Conservation (phyloP, 2,888 invertebrate genomes). For the Patella ulyssiponensis region DNA sequence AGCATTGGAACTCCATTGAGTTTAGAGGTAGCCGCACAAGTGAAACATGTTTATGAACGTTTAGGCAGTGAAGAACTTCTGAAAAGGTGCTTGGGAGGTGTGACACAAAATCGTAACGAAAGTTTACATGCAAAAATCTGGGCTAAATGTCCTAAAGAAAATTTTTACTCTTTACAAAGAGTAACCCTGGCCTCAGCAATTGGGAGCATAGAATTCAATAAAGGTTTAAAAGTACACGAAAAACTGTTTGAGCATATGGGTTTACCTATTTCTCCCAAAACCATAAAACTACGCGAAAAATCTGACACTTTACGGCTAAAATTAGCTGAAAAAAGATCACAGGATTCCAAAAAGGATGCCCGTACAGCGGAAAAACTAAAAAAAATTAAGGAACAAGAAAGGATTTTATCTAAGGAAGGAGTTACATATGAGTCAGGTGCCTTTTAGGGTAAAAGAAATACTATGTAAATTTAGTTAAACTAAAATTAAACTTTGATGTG, state of each 20-base stretch:
- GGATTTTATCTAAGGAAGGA: too few species aligned
- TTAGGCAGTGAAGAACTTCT: not conserved
- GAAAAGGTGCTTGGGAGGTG: not conserved
- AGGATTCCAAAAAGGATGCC: too few species aligned
- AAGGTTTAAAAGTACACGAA: not conserved
- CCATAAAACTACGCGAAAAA: not conserved
- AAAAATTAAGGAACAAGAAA: too few species aligned
- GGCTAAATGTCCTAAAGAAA: not conserved
- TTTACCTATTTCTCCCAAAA: not conserved
- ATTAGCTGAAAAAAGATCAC: too few species aligned
- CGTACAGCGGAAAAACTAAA: too few species aligned
- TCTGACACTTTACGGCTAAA: not conserved
- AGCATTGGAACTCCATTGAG: conserved; percentile 4
- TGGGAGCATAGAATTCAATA: not conserved
- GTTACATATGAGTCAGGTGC: too few species aligned
- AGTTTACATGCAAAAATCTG: not conserved
- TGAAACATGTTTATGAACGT: conserved; percentile 10
- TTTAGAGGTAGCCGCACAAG: not conserved
- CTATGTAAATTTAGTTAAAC: too few species aligned
- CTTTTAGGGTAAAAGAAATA: too few species aligned
- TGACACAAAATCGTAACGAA: not conserved
- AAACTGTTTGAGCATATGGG: not conserved
- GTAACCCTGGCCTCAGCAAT: not conserved
- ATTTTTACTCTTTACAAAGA: not conserved
- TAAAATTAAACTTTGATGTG: too few species aligned